phyloP scores from a whole-genome alignment of 2,113 vertebrate genomes.

The Peromyscus leucopus region DNA sequence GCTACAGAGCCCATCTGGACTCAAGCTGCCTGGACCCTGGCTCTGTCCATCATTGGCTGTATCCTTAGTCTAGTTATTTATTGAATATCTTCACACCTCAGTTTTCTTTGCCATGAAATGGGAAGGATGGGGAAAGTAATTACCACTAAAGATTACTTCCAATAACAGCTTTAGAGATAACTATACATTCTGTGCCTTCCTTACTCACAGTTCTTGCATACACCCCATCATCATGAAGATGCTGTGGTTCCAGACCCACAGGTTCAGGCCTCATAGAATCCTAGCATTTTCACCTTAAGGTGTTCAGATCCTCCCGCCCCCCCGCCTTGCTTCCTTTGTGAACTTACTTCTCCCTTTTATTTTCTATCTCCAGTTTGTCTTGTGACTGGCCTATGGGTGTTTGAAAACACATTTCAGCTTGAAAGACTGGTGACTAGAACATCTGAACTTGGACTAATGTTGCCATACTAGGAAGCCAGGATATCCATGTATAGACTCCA shows the following conservation, averaged over 20 bases:
- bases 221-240: not conserved
- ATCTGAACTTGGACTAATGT: not conserved
- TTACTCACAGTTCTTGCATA: not conserved
- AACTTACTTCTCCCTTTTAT: not conserved
- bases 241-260: not conserved
- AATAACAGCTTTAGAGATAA: not conserved
- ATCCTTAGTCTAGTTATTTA: not conserved
- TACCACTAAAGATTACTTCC: not conserved
- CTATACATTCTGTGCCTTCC: not conserved
- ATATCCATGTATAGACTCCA: not conserved
- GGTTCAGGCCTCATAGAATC: not conserved
- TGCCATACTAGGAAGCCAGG: not conserved
- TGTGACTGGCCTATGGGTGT: not conserved
- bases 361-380: not conserved
- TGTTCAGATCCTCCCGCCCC: not conserved
- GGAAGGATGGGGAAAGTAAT: not conserved
- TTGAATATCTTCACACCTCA: not conserved
- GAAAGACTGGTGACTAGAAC: not conserved
- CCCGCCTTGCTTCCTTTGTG: not conserved
- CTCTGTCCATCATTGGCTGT: not conserved
- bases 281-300: not conserved
- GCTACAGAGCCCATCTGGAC: not conserved
- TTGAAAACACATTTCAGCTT: slow-evolving; percentile 2
- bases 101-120: slow-evolving; percentile 7
- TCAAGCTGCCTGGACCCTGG: not conserved